These are phyloP conservation scores for Mechanitis mazaeus DNA, from an alignment of 2,888 invertebrate species.

Conservation along the genomic window DNA sequence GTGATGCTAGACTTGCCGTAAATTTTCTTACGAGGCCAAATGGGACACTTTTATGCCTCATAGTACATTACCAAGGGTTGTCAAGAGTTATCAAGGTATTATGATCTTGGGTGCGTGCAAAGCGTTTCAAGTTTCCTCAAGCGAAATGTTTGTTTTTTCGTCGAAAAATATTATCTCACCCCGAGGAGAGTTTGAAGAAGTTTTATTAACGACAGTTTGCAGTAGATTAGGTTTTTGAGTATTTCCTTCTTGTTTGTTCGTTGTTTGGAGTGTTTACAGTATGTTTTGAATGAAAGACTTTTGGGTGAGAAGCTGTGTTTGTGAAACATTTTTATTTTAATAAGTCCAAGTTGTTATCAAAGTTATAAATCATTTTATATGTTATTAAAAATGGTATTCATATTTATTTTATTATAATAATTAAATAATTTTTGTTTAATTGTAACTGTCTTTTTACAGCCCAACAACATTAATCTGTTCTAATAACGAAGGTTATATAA, in stretches of 20 bases:
- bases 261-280: constrained; percentile 22
- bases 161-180: constrained; percentile 56
- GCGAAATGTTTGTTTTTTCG: constrained; percentile 49
- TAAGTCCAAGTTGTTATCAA: constrained; percentile 14
- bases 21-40: constrained; percentile 26
- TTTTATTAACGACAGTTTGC: constrained; percentile 68
- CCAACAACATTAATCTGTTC: too few relatives aligned
- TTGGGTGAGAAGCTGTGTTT: constrained; percentile 3
- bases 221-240: constrained; percentile 34
- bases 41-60: constrained; percentile 24
- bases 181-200: constrained; percentile 59
- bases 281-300: constrained; percentile 17
- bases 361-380: neutral
- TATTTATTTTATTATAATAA: too few relatives aligned
- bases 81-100: constrained; percentile 27
- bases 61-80: constrained; percentile 26
- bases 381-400: neutral
- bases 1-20: constrained; percentile 21
- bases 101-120: constrained; percentile 26
- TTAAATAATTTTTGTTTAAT: too few relatives aligned
- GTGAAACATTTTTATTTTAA: constrained; percentile 8
- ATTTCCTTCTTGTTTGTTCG: constrained; percentile 26
- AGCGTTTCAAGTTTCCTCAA: constrained; percentile 20
- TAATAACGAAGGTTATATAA: too few relatives aligned
- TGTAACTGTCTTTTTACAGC: too few relatives aligned